Evolutionary conservation across 2,797 vertebrate species (phyloP), one percentile per base, ranked within the genome.

Genomic region (Chromobotia macracanthus): DNA sequence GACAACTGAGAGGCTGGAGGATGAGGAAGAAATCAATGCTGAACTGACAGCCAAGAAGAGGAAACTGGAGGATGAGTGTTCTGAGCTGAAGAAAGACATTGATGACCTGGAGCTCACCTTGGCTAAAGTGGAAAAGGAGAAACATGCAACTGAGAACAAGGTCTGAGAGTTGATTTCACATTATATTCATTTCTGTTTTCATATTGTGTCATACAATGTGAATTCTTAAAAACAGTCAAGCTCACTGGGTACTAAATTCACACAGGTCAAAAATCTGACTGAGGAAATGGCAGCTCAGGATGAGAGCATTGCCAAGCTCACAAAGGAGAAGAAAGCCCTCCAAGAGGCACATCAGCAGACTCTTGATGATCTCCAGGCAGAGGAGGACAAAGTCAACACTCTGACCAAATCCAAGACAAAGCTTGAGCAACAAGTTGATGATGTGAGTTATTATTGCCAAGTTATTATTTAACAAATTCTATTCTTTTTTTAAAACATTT

Each of bases 81-180:
- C 94, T 38, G 96, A 96, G 75, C 90, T 97, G 69, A 96, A 96
- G 89, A 97, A 94, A 67, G 95, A 97, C 70, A 93, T 95, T 56
- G 95, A 96, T 80, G 95, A 96, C 69, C 90, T 97, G 64, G 95
- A 96, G 89, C 87, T 96, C 79, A 95, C 95, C 5, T 38, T 97
- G 89, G 93, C 94, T 85, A 96, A 96, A 90, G 93, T 94, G 48
- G 95, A 96, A 81, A 96, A 95, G 86, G 95, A 95, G 79, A 96
- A 96, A 38, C 95, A 95, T 77, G 93, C 94, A 84, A 95, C 95
- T 0, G 95, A 96, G 87, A 96, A 96, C 87, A 96, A 97, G 95
- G 95, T 96, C 89, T 53, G 41, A 7, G 1, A 35, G 11, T n/a
- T 21, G 2, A 9, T 7, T 68, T 28, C 12, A 51, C 82, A 55